These are phyloP conservation scores for Gambusia affinis DNA, from an alignment of 2,113 vertebrate species.

Conservation along the genomic window DNA sequence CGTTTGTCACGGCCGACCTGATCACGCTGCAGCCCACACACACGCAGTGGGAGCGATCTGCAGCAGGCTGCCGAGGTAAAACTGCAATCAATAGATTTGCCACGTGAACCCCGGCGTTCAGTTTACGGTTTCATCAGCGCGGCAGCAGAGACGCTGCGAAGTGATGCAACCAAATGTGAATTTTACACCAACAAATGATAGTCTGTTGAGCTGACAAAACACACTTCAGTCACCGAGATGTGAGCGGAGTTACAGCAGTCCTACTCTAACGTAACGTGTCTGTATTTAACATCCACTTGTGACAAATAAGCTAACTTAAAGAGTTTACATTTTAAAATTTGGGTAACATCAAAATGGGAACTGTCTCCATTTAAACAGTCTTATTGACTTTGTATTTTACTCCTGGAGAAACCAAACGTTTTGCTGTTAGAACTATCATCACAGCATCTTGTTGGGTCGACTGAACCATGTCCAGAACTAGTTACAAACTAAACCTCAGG, in stretches of 20 bases:
- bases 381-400: no score
- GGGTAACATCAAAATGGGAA: no score
- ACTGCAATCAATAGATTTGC: conserved; percentile 59
- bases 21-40: conserved; percentile 25
- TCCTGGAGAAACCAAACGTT: no score
- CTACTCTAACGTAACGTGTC: not conserved
- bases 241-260: not conserved
- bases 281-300: not conserved
- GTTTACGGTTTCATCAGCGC: conserved; percentile 61
- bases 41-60: conserved; percentile 29
- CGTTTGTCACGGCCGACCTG: conserved; percentile 10
- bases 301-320: not conserved
- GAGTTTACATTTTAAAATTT: no score
- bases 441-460: no score
- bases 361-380: no score
- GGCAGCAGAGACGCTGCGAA: conserved; percentile 38
- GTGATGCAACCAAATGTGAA: conserved; percentile 32
- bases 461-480: no score
- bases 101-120: conserved; percentile 46
- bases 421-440: no score
- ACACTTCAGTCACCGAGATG: conserved; percentile 17
- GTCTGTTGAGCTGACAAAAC: conserved; percentile 47
- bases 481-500: no score
- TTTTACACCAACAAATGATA: conserved; percentile 40
- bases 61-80: conserved; percentile 45